Percentiles rank a stretch among this genome's conserved stretches.
Conservation (phyloP, 1,140 invertebrate species). For the Medauroidea extradentata region DNA sequence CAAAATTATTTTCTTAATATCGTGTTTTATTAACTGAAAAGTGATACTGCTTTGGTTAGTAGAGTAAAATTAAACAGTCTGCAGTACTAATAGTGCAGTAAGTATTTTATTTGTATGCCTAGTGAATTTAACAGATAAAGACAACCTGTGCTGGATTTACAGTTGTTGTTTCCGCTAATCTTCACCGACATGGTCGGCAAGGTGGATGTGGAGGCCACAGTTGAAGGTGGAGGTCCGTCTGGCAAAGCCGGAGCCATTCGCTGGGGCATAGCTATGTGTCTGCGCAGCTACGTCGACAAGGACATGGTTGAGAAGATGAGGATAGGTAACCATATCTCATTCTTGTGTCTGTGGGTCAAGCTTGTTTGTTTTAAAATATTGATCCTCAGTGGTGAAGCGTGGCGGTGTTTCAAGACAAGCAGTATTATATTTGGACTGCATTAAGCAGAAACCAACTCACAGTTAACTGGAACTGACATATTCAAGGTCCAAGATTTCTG, state of each 20-base stretch:
- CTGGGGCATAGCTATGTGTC: constrained; percentile 70
- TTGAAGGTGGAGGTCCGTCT: constrained; percentile 62
- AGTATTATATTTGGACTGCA: not conserved
- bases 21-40: no score
- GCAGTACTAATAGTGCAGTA: no score
- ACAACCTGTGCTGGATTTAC: no score
- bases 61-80: no score
- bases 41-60: no score
- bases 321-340: constrained; percentile 40
- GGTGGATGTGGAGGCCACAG: constrained; percentile 79
- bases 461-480: no score
- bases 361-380: not conserved
- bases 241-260: constrained; percentile 81
- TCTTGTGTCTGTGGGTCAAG: not conserved
- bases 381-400: not conserved
- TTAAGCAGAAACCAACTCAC: no score
- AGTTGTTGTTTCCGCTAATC: constrained; percentile 82
- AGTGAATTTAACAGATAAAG: no score
- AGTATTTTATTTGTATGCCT: no score
- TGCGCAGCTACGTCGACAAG: constrained; percentile 75
- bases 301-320: constrained; percentile 80
- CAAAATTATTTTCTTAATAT: no score
- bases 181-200: constrained; percentile 68
- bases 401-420: not conserved
- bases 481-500: no score